A percentile compares a stretch with the other conserved stretches of the same genome.
These are phyloP conservation scores for Brachypteracias leptosomus DNA, from an alignment of 2,113 vertebrate genomes.

Conservation along the genomic window DNA sequence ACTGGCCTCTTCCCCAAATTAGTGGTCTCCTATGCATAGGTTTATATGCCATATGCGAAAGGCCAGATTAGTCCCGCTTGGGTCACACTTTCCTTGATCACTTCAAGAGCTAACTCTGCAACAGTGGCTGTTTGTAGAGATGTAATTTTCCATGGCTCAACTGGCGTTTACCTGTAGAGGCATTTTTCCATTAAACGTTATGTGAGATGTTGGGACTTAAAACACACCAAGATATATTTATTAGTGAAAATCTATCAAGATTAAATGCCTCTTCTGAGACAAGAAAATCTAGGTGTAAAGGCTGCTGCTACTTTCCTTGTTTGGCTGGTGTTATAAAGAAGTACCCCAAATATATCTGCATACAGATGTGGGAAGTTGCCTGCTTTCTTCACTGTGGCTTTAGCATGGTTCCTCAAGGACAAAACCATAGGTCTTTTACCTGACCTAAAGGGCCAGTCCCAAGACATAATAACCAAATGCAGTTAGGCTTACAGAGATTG, in stretches of 20 bases:
- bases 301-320: not conserved
- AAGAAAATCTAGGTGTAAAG: not conserved
- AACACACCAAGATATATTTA: not conserved
- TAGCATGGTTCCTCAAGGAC: not conserved
- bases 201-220: not conserved
- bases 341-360: not conserved
- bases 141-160: slow-evolving; percentile 20
- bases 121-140: slow-evolving; percentile 26
- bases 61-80: slow-evolving; percentile 30
- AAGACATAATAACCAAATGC: not conserved
- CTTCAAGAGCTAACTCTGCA: slow-evolving; percentile 5
- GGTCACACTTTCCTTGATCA: not conserved
- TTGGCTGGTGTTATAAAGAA: not conserved
- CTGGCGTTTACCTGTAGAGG: not conserved
- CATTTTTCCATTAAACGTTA: not conserved
- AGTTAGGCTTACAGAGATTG: not conserved
- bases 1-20: slow-evolving; percentile 32
- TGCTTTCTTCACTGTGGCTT: not conserved
- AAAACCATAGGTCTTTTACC: not conserved
- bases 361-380: not conserved
- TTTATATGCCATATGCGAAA: slow-evolving; percentile 44
- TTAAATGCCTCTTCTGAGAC: not conserved
- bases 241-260: not conserved
- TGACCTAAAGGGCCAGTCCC: not conserved
- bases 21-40: not conserved